These are phyloP conservation scores for Leptoteleia sp. DNA, from an alignment of 1,140 invertebrate species.

Conservation along the genomic window DNA sequence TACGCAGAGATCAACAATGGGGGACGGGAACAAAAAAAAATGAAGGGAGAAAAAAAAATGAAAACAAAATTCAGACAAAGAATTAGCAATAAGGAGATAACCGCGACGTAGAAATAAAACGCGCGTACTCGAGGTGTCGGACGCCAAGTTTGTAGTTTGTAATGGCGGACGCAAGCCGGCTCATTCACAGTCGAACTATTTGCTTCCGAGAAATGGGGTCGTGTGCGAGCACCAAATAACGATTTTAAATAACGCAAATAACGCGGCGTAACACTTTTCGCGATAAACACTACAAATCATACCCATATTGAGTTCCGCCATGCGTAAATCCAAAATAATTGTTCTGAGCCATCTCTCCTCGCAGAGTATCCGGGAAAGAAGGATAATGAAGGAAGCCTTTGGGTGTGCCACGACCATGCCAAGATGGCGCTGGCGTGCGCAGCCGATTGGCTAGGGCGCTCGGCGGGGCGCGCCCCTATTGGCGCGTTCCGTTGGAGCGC, in stretches of 20 bases:
- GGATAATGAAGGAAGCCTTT: conserved; percentile 77
- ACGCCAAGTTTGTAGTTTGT: conserved; percentile 65
- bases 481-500: conserved; percentile 34
- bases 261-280: neutral
- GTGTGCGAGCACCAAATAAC: neutral
- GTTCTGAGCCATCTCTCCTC: conserved; percentile 90
- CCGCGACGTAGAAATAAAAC: too few species aligned
- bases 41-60: too few species aligned
- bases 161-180: conserved; percentile 78
- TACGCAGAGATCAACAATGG: too few species aligned
- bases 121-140: neutral
- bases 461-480: conserved; percentile 7
- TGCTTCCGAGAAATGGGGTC: neutral
- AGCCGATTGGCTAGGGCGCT: neutral
- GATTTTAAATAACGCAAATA: too few species aligned
- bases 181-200: conserved; percentile 8
- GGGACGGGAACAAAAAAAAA: too few species aligned
- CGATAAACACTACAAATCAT: conserved; percentile 75
- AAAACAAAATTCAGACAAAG: too few species aligned
- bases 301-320: conserved; percentile 94
- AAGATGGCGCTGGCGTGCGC: conserved; percentile 26
- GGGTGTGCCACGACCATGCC: conserved; percentile 75
- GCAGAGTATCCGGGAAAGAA: conserved; percentile 78
- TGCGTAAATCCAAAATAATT: conserved; percentile 96
- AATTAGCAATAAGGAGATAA: too few species aligned